These are phyloP conservation scores for Oncorhynchus clarkii DNA, from an alignment of 2,113 vertebrate species.

Conservation along the genomic window DNA sequence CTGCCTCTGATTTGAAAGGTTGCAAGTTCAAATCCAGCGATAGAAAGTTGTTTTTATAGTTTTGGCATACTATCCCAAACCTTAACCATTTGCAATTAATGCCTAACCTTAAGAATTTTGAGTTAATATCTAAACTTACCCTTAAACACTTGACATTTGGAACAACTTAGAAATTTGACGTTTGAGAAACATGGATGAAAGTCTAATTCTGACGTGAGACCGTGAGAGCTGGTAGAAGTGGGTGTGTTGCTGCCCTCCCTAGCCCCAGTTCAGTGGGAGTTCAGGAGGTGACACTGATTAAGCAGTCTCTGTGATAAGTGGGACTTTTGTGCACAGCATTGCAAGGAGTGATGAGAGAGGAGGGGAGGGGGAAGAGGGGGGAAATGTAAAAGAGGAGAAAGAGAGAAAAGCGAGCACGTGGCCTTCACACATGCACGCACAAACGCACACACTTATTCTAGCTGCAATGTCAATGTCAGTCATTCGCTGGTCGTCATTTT, in stretches of 20 bases:
- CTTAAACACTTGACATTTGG: no score
- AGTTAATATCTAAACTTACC: no score
- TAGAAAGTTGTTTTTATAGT: no score
- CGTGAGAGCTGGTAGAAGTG: background rate
- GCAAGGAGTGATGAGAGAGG: slow-evolving; percentile 32
- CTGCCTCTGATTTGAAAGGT: no score
- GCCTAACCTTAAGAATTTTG: no score
- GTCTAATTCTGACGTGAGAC: no score
- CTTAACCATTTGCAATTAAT: no score
- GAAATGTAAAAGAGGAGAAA: slow-evolving; percentile 24
- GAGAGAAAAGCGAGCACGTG: slow-evolving; percentile 26
- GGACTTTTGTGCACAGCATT: slow-evolving; percentile 48
- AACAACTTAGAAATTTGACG: no score
- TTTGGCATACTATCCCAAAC: no score
- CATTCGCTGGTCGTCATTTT: slow-evolving; percentile 64
- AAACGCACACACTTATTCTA: slow-evolving; percentile 47
- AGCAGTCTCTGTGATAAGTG: slow-evolving; percentile 89
- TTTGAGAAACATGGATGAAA: no score
- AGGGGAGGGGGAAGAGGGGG: background rate
- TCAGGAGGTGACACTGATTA: slow-evolving; percentile 73
- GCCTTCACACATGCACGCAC: slow-evolving; percentile 9
- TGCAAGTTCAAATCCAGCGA: no score
- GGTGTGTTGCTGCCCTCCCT: no score
- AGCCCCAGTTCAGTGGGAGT: background rate
- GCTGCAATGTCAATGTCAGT: slow-evolving; percentile 70